Evolutionary conservation across 2,113 vertebrate species (phyloP), one percentile per base, ranked within the genome.

Genomic region (Struthio camelus): DNA sequence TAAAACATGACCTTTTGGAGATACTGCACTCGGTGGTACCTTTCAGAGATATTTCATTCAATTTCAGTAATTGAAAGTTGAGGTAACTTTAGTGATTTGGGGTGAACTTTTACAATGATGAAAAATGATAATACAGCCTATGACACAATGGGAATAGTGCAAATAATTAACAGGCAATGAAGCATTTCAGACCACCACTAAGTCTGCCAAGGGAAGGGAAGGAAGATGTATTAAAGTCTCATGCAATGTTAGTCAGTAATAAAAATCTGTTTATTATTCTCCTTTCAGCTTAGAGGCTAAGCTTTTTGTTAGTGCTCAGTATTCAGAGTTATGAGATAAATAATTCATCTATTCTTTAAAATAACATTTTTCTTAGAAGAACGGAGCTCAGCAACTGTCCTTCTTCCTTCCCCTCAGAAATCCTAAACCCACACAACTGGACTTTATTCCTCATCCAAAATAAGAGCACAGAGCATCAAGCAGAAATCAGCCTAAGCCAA

Each of bases 81-180:
- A 59, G 70, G 61, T 72, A 97, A 95, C 76, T 84, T 89, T 89
- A 92, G 87, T 48, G 76, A 94, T 83, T 78, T 96, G 54, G 54
- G 65, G 58, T 78, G 73, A 95, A 96, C 64, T 96, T 94, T 92
- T 65, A 93, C 59, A 94, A 73, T 42, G 51, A 70, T 38, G 67
- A 81, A 96, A 94, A 82, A 14, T 73, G 9, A 93, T 87, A 82
- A 93, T 71, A 76, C 61, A 81, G 89, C 28, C 89, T 94, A 92
- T 62, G 96, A 56, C 72, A 82, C 67, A 96, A 69, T 34, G 25
- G 73, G 78, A 96, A 75, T 20, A 95, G 78, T 36, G 80, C 66
- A 97, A 96, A 96, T 85, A 96, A 96, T 88, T 94, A 96, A 91
- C n/a, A 96, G 64, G 62, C 86, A 94, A 88, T 93, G 50, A 96